Conservation (phyloP, 2,113 vertebrate species). For the Naja naja region DNA sequence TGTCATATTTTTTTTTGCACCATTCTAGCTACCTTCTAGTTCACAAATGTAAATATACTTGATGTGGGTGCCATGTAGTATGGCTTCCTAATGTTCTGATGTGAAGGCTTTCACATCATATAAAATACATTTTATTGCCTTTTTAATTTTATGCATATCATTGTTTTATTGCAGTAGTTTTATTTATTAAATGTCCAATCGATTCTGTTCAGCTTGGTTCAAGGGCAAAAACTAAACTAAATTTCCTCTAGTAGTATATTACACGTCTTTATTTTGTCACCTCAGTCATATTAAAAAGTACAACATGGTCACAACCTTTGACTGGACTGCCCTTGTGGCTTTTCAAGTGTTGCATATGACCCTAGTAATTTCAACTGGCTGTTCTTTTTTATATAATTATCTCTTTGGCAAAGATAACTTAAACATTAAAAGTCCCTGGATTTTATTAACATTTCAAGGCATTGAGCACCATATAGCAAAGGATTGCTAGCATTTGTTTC, state of each 20-base stretch:
- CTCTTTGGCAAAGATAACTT: not conserved
- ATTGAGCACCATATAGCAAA: not conserved
- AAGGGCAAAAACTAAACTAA: not conserved
- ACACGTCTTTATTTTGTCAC: not conserved
- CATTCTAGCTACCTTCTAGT: not conserved
- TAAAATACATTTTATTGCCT: not conserved
- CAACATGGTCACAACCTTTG: not conserved
- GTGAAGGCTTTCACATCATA: not conserved
- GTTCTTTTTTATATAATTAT: not conserved
- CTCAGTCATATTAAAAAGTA: not conserved
- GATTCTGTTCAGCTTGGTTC: not conserved
- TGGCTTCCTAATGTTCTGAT: not conserved
- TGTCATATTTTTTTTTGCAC: not conserved
- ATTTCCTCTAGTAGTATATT: not conserved
- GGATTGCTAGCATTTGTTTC: not conserved
- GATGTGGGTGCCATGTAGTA: not conserved
- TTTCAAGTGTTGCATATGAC: not conserved
- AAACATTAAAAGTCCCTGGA: not conserved
- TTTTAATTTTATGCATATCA: not conserved
- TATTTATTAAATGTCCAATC: not conserved
- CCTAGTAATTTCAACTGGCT: not conserved
- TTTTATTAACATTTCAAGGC: not conserved
- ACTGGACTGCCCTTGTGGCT: not conserved
- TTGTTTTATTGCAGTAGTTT: not conserved
- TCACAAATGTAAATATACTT: not conserved